A percentile compares a stretch with the other conserved stretches of the same genome.
Evolutionary conservation across 2,888 invertebrate genomes (phyloP).

Genomic region (Labia minor): DNA sequence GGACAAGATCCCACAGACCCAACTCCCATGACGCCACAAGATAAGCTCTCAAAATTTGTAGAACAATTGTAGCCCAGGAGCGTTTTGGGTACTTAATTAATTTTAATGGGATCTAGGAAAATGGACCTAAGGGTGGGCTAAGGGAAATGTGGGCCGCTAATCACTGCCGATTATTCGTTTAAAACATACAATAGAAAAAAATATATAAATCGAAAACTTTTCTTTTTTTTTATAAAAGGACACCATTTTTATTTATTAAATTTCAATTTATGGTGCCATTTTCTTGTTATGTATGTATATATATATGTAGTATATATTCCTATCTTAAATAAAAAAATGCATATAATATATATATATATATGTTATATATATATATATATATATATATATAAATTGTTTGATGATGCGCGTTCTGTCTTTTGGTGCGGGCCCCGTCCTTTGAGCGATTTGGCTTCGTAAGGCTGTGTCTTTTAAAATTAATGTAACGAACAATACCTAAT

Average conservation of each 20-base stretch:
- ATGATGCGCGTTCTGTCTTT: neutral
- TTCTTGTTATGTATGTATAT: slow-evolving; percentile 18
- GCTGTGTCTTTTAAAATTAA: slow-evolving; percentile 40
- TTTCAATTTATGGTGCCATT: slow-evolving; percentile 22
- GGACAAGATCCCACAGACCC: slow-evolving; percentile 52
- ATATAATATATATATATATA: slow-evolving; percentile 8
- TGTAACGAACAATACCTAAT: neutral
- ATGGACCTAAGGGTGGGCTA: neutral
- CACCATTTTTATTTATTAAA: slow-evolving; percentile 17
- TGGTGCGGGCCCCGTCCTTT: slow-evolving; percentile 13
- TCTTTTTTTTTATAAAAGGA: slow-evolving; percentile 8
- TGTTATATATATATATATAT: slow-evolving; percentile 1
- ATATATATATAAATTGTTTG: neutral
- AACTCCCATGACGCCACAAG: slow-evolving; percentile 77
- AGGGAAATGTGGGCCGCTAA: slow-evolving; percentile 4
- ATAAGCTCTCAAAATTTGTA: slow-evolving; percentile 90
- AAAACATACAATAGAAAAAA: neutral
- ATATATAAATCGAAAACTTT: neutral
- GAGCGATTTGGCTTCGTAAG: slow-evolving; percentile 45
- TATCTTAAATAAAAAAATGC: neutral
- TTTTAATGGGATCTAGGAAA: neutral
- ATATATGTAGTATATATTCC: neutral
- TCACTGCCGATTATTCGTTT: neutral
- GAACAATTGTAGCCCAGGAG: slow-evolving; percentile 75
- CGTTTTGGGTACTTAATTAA: slow-evolving; percentile 16